Evolutionary conservation across 2,113 vertebrate species (phyloP).

Genomic region (Microcebus lehilahytsara): DNA sequence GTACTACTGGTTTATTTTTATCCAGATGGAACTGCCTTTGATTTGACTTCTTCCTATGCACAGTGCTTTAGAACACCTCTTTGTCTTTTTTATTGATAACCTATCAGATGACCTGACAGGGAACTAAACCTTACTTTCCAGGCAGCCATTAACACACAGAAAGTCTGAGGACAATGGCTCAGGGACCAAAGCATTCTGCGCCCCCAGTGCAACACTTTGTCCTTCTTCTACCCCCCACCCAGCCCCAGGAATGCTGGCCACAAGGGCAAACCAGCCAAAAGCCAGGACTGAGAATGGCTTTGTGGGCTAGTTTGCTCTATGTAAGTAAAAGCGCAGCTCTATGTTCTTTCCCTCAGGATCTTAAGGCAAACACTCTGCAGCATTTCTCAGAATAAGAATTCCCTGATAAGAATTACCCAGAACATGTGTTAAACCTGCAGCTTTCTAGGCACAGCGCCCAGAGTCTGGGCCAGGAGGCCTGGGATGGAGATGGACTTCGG

Average conservation of each 20-base stretch:
- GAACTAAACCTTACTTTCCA: not conserved
- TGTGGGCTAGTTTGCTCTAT: not conserved
- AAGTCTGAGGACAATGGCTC: not conserved
- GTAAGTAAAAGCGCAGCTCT: not conserved
- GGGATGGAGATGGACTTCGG: not conserved
- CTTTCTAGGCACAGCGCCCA: not conserved
- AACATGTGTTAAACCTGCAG: not conserved
- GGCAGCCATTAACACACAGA: not conserved
- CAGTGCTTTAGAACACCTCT: not conserved
- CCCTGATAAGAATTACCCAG: not conserved
- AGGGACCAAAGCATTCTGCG: not conserved
- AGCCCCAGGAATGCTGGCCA: not conserved
- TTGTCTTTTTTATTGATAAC: not conserved
- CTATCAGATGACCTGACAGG: not conserved
- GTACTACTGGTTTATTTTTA: slow-evolving; percentile 23
- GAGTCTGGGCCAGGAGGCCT: not conserved
- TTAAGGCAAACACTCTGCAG: not conserved
- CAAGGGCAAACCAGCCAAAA: not conserved
- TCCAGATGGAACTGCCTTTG: not conserved
- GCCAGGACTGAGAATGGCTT: not conserved
- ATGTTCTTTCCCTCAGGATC: not conserved
- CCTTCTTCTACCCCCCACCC: not conserved
- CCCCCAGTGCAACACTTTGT: accelerated
- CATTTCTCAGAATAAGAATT: not conserved
- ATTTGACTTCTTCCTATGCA: not conserved